A percentile compares a stretch with the other conserved stretches of the same genome.
phyloP scores from a whole-genome alignment of 1,140 invertebrate species.

The Drosophila simulans region DNA sequence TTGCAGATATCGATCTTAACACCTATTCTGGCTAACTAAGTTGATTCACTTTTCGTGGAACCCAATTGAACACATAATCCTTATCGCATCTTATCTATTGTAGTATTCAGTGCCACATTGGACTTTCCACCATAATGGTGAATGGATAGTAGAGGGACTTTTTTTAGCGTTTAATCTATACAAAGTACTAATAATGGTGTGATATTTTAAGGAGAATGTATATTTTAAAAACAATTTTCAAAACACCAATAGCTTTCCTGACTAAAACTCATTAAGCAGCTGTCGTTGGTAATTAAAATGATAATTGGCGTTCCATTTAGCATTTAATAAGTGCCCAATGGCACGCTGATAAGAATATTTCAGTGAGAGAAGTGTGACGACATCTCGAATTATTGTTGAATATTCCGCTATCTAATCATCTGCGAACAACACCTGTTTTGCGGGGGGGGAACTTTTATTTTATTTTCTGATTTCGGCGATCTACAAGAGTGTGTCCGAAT shows the following conservation, averaged over 20 bases:
- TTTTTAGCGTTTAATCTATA: background rate
- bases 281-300: background rate
- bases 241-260: background rate
- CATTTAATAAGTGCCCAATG: background rate
- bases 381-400: background rate
- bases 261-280: background rate
- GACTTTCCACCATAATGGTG: background rate
- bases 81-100: conserved; percentile 10
- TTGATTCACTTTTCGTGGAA: conserved; percentile 7
- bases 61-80: no score
- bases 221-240: no score
- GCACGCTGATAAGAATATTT: background rate
- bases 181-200: no score
- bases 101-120: background rate
- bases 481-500: background rate
- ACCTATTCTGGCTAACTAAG: background rate
- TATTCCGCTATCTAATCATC: conserved; percentile 47
- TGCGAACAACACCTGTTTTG: conserved; percentile 27
- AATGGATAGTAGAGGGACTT: conserved; percentile 1
- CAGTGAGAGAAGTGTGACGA: conserved; percentile 20
- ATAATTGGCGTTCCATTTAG: conserved; percentile 2
- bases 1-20: background rate
- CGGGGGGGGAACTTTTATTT: conserved; percentile 36
- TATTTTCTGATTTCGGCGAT: conserved; percentile 8
- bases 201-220: no score